A percentile compares a stretch with the other conserved stretches of the same genome.
Evolutionary conservation across 2,113 vertebrate species (phyloP).

Genomic region (Pseudopodoces humilis): DNA sequence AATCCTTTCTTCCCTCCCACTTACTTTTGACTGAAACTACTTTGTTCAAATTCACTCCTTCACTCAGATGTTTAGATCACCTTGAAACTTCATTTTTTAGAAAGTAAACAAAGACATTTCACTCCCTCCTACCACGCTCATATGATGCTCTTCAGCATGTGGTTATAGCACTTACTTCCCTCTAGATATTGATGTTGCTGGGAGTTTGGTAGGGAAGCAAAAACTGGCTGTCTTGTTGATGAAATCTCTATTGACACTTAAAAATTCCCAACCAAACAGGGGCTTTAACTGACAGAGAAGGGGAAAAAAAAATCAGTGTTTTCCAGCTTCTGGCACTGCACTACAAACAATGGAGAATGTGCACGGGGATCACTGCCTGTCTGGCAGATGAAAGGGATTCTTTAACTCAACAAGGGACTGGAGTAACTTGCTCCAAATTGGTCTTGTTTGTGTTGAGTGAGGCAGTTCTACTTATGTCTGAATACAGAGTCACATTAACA

Average conservation of each 20-base stretch:
- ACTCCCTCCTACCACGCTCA: background rate
- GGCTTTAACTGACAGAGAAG: background rate
- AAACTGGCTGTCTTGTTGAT: background rate
- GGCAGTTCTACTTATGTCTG: background rate
- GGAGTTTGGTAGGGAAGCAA: background rate
- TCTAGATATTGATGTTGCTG: background rate
- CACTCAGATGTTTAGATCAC: background rate
- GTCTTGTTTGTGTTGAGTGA: background rate
- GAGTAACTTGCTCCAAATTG: background rate
- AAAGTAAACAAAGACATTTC: background rate
- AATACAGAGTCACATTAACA: background rate
- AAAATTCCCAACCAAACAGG: background rate
- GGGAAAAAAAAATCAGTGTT: background rate
- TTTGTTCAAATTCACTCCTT: constrained; percentile 26
- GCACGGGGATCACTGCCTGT: background rate
- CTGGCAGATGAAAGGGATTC: background rate
- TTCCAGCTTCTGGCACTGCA: background rate
- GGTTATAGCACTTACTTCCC: background rate
- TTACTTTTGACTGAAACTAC: background rate
- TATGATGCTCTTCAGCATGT: background rate
- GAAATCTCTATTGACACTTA: background rate
- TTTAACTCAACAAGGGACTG: background rate
- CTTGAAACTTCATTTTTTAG: constrained; percentile 6
- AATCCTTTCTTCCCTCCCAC: background rate
- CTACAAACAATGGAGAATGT: background rate